Evolutionary conservation across 2,113 vertebrate species (phyloP).

Genomic region (Crotalus helleri): DNA sequence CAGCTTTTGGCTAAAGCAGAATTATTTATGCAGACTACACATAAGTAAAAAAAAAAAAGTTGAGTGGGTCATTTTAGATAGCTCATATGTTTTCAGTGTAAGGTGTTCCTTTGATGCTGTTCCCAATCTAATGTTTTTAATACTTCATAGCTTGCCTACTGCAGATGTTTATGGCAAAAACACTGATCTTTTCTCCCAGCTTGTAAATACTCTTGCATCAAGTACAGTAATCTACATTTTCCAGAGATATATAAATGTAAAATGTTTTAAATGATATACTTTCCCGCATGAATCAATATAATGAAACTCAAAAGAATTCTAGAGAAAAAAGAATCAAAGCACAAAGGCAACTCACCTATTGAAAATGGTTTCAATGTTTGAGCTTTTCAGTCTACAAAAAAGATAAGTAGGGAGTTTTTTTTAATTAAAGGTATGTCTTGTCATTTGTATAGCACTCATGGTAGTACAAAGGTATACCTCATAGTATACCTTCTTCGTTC

Average conservation of each 20-base stretch:
- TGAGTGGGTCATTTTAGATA: neutral
- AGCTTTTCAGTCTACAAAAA: neutral
- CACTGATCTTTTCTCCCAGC: neutral
- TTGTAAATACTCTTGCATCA: neutral
- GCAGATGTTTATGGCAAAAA: neutral
- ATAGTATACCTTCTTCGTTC: too few relatives aligned
- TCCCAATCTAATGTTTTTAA: neutral
- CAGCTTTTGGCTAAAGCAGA: neutral
- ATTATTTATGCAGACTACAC: neutral
- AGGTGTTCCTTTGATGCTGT: neutral
- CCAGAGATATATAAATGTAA: neutral
- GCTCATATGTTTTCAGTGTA: neutral
- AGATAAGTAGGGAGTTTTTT: neutral
- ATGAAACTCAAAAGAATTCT: neutral
- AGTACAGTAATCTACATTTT: neutral
- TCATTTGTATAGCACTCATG: neutral
- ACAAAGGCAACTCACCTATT: neutral
- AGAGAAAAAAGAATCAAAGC: neutral
- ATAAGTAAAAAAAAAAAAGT: neutral
- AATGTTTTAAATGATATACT: neutral
- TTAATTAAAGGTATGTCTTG: neutral
- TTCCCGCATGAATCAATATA: neutral
- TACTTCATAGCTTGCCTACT: neutral
- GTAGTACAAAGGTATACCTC: too few relatives aligned
- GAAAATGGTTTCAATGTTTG: neutral